These are phyloP conservation scores for Entomobrya proxima DNA, from an alignment of 2,888 invertebrate genomes.

Conservation along the genomic window DNA sequence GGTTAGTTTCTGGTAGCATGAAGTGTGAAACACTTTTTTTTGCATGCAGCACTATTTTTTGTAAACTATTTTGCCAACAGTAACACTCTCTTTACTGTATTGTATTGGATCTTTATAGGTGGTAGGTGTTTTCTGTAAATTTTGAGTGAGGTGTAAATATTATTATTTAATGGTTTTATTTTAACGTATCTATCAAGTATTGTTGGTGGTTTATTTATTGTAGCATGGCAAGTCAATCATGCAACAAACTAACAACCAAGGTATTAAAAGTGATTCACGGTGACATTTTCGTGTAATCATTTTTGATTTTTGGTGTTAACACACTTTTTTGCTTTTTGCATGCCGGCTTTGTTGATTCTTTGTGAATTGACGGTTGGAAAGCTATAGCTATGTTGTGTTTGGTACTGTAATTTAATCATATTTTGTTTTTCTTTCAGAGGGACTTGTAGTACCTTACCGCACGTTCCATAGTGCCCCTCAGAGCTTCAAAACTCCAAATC, in stretches of 20 bases:
- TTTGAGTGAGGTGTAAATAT: not conserved
- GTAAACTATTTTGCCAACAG: not conserved
- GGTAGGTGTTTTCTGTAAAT: not conserved
- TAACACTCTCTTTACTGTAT: not conserved
- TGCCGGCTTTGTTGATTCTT: not conserved
- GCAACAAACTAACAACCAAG: not conserved
- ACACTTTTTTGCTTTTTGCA: not conserved
- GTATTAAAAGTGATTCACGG: not conserved
- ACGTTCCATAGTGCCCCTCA: constrained; percentile 83
- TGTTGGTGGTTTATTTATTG: not conserved
- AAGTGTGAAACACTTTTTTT: constrained; percentile 22
- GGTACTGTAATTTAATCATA: not conserved
- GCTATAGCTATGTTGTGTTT: not conserved
- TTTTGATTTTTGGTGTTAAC: not conserved
- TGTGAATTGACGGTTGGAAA: not conserved
- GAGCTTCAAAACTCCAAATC: constrained; percentile 86
- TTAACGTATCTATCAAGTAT: not conserved
- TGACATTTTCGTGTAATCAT: not conserved
- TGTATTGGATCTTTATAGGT: not conserved
- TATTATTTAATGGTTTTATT: not conserved
- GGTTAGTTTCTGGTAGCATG: constrained; percentile 68
- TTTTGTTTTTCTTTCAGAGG: constrained; percentile 69
- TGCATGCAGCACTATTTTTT: constrained; percentile 25
- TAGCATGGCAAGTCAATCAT: not conserved
- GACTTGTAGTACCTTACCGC: constrained; percentile 81